A percentile compares a stretch with the other conserved stretches of the same genome.
These are phyloP conservation scores for Gila robusta DNA, from an alignment of 2,797 vertebrate species.

Conservation along the genomic window DNA sequence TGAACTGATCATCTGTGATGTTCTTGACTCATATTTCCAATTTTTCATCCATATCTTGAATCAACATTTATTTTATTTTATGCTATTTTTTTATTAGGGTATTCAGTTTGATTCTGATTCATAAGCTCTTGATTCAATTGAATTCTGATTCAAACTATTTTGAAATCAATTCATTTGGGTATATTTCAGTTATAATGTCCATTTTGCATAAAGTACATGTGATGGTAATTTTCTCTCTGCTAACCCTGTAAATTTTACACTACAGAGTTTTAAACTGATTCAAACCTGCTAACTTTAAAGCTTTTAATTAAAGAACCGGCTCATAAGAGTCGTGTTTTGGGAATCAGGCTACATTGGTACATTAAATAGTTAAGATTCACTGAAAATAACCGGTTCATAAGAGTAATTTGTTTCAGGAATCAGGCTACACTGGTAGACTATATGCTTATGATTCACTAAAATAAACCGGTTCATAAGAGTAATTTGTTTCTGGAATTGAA, in stretches of 20 bases:
- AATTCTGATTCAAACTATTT: neutral
- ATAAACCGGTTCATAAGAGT: neutral
- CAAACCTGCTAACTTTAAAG: neutral
- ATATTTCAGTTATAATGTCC: neutral
- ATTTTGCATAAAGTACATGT: neutral
- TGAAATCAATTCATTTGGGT: neutral
- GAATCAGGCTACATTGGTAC: neutral
- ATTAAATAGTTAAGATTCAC: neutral
- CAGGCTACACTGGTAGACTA: neutral
- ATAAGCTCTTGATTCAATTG: neutral
- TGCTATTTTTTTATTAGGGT: constrained; percentile 8
- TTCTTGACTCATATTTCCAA: neutral
- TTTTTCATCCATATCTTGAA: neutral
- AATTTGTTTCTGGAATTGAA: neutral
- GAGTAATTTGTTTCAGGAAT: neutral
- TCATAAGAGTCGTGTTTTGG: neutral
- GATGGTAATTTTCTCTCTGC: no score
- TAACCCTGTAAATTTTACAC: neutral
- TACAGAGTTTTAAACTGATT: neutral
- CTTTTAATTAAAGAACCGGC: neutral
- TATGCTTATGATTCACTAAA: neutral
- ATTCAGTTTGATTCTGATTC: neutral
- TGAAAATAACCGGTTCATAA: neutral
- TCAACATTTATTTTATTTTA: neutral
- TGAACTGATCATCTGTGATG: neutral